Percentiles rank a stretch among this genome's conserved stretches.
phyloP scores from a whole-genome alignment of 2,888 invertebrate species.

The Congeria kusceri region DNA sequence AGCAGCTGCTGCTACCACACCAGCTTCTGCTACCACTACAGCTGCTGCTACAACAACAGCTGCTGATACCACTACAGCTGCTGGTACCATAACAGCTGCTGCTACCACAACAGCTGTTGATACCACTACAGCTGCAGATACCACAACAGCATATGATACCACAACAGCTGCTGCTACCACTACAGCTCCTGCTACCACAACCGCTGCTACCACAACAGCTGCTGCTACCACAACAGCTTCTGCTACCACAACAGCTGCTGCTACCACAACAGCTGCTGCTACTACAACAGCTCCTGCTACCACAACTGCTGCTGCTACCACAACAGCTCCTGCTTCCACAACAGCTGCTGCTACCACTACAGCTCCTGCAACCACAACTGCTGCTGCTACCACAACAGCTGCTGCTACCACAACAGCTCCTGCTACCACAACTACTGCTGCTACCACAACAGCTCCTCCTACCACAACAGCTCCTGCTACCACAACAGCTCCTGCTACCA shows the following conservation, averaged over 20 bases:
- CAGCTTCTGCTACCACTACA: too few relatives aligned
- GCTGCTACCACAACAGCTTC: background rate
- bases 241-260: background rate
- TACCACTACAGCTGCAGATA: slow-evolving; percentile 1
- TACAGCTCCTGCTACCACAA: background rate
- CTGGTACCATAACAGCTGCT: background rate
- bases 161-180: slow-evolving; percentile 8
- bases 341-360: background rate
- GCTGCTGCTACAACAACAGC: too few relatives aligned
- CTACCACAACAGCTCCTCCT: background rate
- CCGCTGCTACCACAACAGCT: slow-evolving; percentile 1
- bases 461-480: background rate
- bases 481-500: background rate
- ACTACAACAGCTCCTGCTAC: slow-evolving; percentile 2
- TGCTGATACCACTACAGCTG: too few relatives aligned
- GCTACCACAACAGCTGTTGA: background rate
- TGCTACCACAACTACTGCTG: background rate
- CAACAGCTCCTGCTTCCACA: slow-evolving; percentile 2
- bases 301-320: background rate
- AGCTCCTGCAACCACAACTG: background rate
- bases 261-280: slow-evolving; percentile 2
- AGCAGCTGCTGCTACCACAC: too few relatives aligned
- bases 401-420: slow-evolving; percentile 3
- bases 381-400: slow-evolving; percentile 2
- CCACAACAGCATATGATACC: background rate